phyloP scores from a whole-genome alignment of 2,797 vertebrate species.

The Eremophila alpestris region DNA sequence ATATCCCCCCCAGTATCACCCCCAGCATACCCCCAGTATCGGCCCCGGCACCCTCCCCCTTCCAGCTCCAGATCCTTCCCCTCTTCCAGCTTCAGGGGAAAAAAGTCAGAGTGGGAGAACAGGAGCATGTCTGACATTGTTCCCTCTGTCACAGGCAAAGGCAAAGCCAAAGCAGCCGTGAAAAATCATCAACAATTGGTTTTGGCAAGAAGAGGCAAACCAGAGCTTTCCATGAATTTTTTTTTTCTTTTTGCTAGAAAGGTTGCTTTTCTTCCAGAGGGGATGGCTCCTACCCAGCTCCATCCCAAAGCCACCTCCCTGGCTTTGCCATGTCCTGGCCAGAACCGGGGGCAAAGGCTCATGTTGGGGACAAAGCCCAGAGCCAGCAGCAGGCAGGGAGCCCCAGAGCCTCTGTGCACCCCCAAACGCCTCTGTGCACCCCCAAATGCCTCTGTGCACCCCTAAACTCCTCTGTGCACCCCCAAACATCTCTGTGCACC shows the following conservation, averaged over 20 bases:
- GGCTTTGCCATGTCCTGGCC: neutral
- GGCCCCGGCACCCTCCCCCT: too few species aligned
- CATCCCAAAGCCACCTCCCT: neutral
- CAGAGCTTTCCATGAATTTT: constrained; percentile 28
- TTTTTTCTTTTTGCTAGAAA: constrained; percentile 4
- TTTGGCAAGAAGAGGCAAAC: constrained; percentile 21
- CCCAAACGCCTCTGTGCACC: neutral
- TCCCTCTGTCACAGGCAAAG: neutral
- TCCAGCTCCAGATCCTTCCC: neutral
- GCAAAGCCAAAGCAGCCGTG: neutral
- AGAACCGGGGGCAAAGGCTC: neutral
- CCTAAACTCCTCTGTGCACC: neutral
- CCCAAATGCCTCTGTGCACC: too few species aligned
- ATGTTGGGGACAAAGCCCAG: neutral
- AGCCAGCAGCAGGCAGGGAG: neutral
- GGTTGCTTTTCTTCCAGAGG: neutral
- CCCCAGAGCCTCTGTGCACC: neutral
- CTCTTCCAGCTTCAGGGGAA: neutral
- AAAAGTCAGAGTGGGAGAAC: neutral
- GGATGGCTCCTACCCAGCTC: fast-evolving
- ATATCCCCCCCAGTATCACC: neutral
- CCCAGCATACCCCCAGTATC: too few species aligned
- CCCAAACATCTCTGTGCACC: too few species aligned
- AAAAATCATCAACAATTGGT: constrained; percentile 10
- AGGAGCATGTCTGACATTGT: neutral